Evolutionary conservation across 1,140 invertebrate genomes (phyloP), one percentile per base, ranked within the genome.

Genomic region (Drosophila pachea): DNA sequence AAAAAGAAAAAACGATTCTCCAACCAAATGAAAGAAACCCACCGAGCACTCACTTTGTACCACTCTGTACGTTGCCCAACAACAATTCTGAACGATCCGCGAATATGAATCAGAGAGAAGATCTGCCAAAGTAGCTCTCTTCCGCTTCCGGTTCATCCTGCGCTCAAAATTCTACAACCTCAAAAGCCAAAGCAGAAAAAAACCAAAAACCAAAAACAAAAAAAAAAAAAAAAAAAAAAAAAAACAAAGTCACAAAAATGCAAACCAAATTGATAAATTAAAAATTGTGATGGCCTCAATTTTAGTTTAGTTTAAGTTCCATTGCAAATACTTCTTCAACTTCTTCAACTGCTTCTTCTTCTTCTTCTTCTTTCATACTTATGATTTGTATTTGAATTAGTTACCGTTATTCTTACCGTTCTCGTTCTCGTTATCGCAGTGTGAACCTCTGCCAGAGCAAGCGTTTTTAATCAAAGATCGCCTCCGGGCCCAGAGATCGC

Each of bases 391-490:
- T 47, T 35, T 38, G 42, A 42, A 22, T 66, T 45, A 33, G 40
- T 53, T 68, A 53, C 56, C 11, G 14, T 40, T 72, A 53, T 53
- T 22, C 22, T 22, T 2, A 22, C 22, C 58, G 43, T 62, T 68
- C 47, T 49, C 58, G 47, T 65, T 68, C 45, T 40, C 54, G 42
- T 56, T 52, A 64, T 59, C 43, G 58, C 65, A 73, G 65, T 56
- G 38, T 63, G 48, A 64, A 81, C 67, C 70, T 70, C 38, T 60
- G 48, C 83, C 69, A 84, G 68, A 74, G 67, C 87, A 88, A 88
- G 83, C 90, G 84, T 88, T 89, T 89, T 89, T 89, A 88, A 86
- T 86, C 86, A 89, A 89, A 88, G 86, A 89, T 84, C 69, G 73
- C 74, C 67, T 35, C 12, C 32, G 38, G 45, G 40, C 49, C 45